Percentiles rank a stretch among this genome's conserved stretches.
Conservation (phyloP, 2,113 vertebrate genomes). For the Ia io region DNA sequence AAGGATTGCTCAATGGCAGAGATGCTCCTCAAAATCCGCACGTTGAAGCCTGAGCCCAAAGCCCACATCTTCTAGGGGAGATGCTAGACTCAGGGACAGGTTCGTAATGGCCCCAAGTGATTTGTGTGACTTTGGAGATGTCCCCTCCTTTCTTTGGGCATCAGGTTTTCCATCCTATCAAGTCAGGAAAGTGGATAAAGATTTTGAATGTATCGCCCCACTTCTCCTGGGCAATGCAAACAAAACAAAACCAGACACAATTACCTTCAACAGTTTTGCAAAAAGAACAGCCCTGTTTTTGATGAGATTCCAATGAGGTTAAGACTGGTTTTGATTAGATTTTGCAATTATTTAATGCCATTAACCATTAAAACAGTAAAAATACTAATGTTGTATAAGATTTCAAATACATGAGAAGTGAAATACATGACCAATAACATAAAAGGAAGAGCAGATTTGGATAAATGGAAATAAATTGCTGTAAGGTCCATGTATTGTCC, state of each 20-base stretch:
- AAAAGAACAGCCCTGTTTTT: slow-evolving; percentile 49
- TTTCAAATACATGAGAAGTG: not conserved
- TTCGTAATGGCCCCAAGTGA: not conserved
- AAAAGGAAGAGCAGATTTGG: not conserved
- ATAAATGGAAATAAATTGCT: not conserved
- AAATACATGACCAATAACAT: not conserved
- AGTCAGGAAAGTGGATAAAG: not conserved
- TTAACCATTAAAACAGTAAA: slow-evolving; percentile 7
- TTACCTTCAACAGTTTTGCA: slow-evolving; percentile 39
- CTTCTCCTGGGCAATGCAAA: not conserved
- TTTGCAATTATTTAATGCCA: slow-evolving; percentile 59
- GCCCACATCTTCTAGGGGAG: not conserved
- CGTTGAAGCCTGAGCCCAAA: not conserved
- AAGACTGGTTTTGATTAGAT: slow-evolving; percentile 66
- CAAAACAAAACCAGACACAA: slow-evolving; percentile 35
- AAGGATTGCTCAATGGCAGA: not conserved
- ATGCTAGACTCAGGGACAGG: not conserved
- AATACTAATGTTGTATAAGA: not conserved
- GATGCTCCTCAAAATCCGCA: not conserved
- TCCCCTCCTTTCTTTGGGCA: not conserved
- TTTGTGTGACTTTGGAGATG: not conserved
- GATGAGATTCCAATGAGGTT: slow-evolving; percentile 67
- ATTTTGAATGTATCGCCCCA: not conserved
- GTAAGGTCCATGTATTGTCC: not conserved
- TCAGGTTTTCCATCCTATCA: not conserved